Evolutionary conservation across 1,140 invertebrate genomes (phyloP), one percentile per base, ranked within the genome.

Genomic region (Onthophagus taurus): DNA sequence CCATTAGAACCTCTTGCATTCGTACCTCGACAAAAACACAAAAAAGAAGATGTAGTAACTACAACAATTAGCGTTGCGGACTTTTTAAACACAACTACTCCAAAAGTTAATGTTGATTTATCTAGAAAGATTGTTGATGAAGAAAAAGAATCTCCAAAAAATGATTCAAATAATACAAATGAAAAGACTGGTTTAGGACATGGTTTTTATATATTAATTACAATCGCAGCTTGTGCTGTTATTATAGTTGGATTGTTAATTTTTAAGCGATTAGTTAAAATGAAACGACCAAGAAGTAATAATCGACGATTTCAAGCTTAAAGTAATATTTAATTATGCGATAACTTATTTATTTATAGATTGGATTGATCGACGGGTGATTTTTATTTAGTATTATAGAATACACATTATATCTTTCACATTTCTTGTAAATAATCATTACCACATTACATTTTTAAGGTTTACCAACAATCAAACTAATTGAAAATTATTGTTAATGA

Each of bases 221-320:
- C 23, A 47, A 31, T 29, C 45, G 13, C 45, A 42, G 14, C 23
- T 17, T 29, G 20, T 52, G 5, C 42, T 9, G 24, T 31, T n/a
- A 47, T 47, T 19, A 13, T 54, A 11, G 31, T 56, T 11, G 31
- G 24, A 14, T 23, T 41, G n/a, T 41, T 45, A 8, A 37, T 29
- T 34, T 43, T 33, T 31, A 36, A 30, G 50, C 41, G 39, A 29
- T 1, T 41, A 26, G 24, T 41, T 19, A 34, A 37, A 33, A 26
- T 43, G 24, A 39, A 30, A 26, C n/a, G 24, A 24, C 16, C 24
- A 34, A 30, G 43, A 29, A 50, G 50, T 3, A 56, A 52, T 41
- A 58, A 58, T 48, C 45, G 56, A 23, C 45, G 56, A 35, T 58
- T 58, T 48, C 49, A 55, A 45, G 47, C 53, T 17, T 58, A 53